These are phyloP conservation scores for Saguinus imperator DNA, from an alignment of 2,113 vertebrate species.

Conservation along the genomic window DNA sequence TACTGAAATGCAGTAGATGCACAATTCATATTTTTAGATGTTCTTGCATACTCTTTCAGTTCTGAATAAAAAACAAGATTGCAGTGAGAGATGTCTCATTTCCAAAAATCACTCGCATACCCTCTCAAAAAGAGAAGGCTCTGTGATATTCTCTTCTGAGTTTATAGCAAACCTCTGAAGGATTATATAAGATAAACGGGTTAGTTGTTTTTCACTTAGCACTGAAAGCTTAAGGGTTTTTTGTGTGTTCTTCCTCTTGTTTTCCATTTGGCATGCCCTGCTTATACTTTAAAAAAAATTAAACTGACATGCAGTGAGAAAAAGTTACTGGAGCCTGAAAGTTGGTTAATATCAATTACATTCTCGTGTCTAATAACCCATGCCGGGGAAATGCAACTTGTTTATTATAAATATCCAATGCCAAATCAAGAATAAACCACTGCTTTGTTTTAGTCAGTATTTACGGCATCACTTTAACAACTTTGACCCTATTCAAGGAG, in stretches of 20 bases:
- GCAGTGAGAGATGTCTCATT: not conserved
- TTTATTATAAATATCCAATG: slow-evolving; percentile 71
- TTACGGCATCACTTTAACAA: slow-evolving; percentile 68
- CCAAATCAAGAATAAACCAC: slow-evolving; percentile 74
- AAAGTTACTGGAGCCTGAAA: slow-evolving; percentile 60
- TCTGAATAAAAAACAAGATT: not conserved
- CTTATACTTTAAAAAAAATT: slow-evolving; percentile 68
- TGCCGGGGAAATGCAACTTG: slow-evolving; percentile 64
- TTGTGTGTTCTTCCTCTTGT: slow-evolving; percentile 49
- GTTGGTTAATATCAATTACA: slow-evolving; percentile 76
- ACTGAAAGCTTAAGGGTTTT: slow-evolving; percentile 35
- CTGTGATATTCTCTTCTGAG: not conserved
- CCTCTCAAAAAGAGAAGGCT: not conserved
- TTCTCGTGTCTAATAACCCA: slow-evolving; percentile 67
- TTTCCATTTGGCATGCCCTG: slow-evolving; percentile 58
- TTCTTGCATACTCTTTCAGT: not conserved
- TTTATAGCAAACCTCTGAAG: slow-evolving; percentile 10
- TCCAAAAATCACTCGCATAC: not conserved
- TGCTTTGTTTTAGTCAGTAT: slow-evolving; percentile 74
- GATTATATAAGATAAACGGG: not conserved
- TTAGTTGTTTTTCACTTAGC: slow-evolving; percentile 50
- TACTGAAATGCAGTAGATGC: not conserved
- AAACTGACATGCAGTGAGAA: slow-evolving; percentile 57
- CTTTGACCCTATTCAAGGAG: slow-evolving; percentile 73
- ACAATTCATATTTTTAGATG: not conserved